Evolutionary conservation across 2,888 invertebrate species (phyloP), one percentile per base, ranked within the genome.

Genomic region (Synergus gifuensis): DNA sequence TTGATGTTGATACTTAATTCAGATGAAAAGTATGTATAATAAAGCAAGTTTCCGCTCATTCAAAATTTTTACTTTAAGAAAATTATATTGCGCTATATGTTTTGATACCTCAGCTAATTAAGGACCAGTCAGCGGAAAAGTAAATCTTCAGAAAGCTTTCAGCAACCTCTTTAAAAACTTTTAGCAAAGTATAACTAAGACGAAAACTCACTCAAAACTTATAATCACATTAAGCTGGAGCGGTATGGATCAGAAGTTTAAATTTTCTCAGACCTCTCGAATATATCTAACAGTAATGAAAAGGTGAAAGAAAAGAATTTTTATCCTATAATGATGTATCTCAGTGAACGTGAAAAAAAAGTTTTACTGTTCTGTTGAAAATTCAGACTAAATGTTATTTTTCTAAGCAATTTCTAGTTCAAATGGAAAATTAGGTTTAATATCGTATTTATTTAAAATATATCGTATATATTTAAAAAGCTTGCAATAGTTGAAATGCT

Each of bases 141-240:
- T 49, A 69, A 49, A 69, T 69, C 69, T 69, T 69, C 28, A n/a
- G 22, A 49, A 49, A 49, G 49, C 69, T 69, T 67, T 69, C 49
- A 69, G 69, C 58, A 49, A 49, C 14, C 69, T 69, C 69, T 69
- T 49, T 49, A 49, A 44, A 69, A 69, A 69, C 49, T 69, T 49
- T 36, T 36, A 28, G 28, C 28, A 49, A 69, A 69, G 28, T 69
- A 49, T 69, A 69, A 69, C 69, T 49, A 46, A 69, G 69, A 49
- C 49, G 49, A 69, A 69, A 69, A 49, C 69, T 69, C 69, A 16
- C 36, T 69, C 22, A 46, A 69, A 69, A 69, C 69, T 69, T 69
- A 69, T 69, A 69, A 69, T 69, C 49, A 28, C 69, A 49, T 69
- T 69, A 69, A 49, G 28, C 9, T 54, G 46, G 11, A 46, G 22